Evolutionary conservation across 1,140 invertebrate genomes (phyloP).

Genomic region (Calycopis cecrops): DNA sequence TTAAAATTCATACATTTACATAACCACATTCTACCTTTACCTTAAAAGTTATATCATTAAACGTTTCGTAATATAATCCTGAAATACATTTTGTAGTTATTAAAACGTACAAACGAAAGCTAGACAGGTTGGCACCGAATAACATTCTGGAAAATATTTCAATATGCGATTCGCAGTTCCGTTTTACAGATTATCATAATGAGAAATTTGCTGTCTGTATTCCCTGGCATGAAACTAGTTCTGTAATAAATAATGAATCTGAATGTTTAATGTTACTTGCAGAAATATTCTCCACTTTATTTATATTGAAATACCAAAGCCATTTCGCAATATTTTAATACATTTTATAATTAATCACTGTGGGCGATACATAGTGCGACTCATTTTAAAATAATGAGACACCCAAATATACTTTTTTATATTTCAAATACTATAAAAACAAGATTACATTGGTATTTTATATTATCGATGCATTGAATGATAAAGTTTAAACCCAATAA

Average conservation of each 20-base stretch:
- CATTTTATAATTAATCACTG: too few species aligned
- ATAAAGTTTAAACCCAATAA: too few species aligned
- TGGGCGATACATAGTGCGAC: too few species aligned
- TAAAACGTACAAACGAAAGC: constrained; percentile 2
- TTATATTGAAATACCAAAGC: not conserved
- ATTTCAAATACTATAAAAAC: too few species aligned
- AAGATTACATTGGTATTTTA: too few species aligned
- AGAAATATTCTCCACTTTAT: constrained; percentile 5
- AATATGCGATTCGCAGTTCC: constrained; percentile 14
- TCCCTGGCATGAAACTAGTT: constrained; percentile 2
- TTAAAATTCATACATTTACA: too few species aligned
- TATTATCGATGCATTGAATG: too few species aligned
- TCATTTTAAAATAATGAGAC: too few species aligned
- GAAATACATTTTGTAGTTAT: constrained; percentile 6
- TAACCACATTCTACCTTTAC: too few species aligned
- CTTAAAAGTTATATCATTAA: constrained; percentile 8
- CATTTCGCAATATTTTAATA: too few species aligned
- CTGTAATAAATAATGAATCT: constrained; percentile 8
- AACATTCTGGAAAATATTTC: constrained; percentile 16
- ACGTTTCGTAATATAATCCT: constrained; percentile 1
- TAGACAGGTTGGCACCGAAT: constrained; percentile 5
- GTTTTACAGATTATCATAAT: constrained; percentile 20
- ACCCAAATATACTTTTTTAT: too few species aligned
- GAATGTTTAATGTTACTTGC: constrained; percentile 16
- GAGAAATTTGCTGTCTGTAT: constrained; percentile 14